phyloP scores from a whole-genome alignment of 2,113 vertebrate genomes.

The Penelope pileata region DNA sequence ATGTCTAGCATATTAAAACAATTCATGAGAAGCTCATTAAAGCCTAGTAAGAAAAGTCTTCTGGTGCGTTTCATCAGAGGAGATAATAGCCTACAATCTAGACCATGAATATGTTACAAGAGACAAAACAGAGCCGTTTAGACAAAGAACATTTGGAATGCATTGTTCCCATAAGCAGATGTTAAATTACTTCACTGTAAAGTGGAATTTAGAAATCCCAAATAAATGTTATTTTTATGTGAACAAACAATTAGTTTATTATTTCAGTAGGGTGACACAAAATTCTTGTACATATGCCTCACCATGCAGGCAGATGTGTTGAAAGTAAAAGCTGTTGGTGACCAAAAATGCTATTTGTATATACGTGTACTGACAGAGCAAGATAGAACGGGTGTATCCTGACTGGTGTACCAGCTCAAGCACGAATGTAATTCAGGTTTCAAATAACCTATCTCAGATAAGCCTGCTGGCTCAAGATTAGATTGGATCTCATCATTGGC shows the following conservation, averaged over 20 bases:
- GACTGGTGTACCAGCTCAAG: background rate
- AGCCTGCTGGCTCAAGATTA: background rate
- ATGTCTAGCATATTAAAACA: slow-evolving; percentile 1
- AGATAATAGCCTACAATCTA: slow-evolving; percentile 66
- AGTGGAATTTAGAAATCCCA: background rate
- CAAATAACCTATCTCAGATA: background rate
- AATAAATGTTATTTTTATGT: slow-evolving; percentile 4
- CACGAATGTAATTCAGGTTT: background rate
- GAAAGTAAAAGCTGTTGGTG: background rate
- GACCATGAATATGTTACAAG: slow-evolving; percentile 38
- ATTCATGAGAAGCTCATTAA: background rate
- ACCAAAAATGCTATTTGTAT: background rate
- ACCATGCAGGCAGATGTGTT: background rate
- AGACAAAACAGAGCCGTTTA: slow-evolving; percentile 16
- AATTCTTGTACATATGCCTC: background rate
- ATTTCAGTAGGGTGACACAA: background rate
- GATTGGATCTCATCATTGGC: background rate
- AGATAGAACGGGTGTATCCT: background rate
- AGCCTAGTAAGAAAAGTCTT: slow-evolving; percentile 26
- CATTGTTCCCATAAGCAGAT: slow-evolving; percentile 63
- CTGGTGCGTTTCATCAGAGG: slow-evolving; percentile 33
- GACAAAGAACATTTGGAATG: slow-evolving; percentile 45
- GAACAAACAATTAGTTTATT: background rate
- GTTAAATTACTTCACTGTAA: slow-evolving; percentile 53
- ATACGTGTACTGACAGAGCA: background rate